Evolutionary conservation across 2,113 vertebrate genomes (phyloP), one percentile per base, ranked within the genome.

Genomic region (Tauraco erythrolophus): DNA sequence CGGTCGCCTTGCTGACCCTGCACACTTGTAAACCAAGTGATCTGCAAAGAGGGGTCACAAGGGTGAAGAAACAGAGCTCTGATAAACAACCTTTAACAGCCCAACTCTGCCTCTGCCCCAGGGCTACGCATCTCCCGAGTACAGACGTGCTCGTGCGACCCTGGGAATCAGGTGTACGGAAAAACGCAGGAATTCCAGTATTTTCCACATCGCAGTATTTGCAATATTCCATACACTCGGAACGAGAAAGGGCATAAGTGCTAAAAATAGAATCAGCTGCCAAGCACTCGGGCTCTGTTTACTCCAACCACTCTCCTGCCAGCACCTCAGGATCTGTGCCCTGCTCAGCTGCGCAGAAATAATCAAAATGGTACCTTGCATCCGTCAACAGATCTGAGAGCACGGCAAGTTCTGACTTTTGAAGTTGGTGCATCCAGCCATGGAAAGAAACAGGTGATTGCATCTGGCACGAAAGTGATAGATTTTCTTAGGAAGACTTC

Each of bases 111-210:
- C 78, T 46, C 33, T 30, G 5, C 48, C 58, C 24, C 50, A 25
- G 58, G 39, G 24, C n/a, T 41, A 4, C 6, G 4, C 6, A 54
- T 15, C 68, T 39, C 48, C 30, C 30, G 19, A 6, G 48, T 4
- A 46, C 23, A 30, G 22, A 4, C 43, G 4, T 0, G 0, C 37
- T 35, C 27, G 2, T 0, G 8, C 0, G 1, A 37, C 27, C 68
- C 76, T 17, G 24, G 60, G 33, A 69, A 50, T 19, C 14, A 7
- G 18, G 12, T 5, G 19, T 35, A 27, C 0, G 17, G 27, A 13
- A 21, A 14, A 28, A 4, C 1, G 0, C 35, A 13, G 4, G 14
- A 51, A 54, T 45, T 3, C 7, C 28, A 46, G 60, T 19, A 6
- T 21, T 65, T 35, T 28, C 61, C 33, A 3, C 11, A 25, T 17